Base-by-base conservation (phyloP, 2,113 vertebrate species). In the Trichomycterus rosablanca region DNA sequence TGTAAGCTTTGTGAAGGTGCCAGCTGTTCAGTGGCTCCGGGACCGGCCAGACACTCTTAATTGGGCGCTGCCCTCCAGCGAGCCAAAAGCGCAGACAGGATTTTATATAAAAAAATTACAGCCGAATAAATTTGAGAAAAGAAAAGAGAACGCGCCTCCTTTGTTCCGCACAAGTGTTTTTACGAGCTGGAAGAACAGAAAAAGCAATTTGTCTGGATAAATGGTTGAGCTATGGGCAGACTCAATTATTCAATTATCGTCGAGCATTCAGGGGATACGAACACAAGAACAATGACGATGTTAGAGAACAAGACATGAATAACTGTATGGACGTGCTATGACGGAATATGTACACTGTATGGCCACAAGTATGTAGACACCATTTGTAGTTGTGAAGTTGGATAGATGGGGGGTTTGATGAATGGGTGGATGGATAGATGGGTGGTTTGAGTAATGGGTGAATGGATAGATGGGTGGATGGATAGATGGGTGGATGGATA, bases 1-100 rank as follows among this genome's bases (percentile, higher is more conserved):
- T 91, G 92, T 93, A 91, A 95, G 90, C 78, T 84, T 93, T 92
- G 89, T 93, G 86, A 81, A 80, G 68, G 70, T 86, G 93, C 93
- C 94, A 97, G 89, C 78, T 80, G 87, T 86, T 89, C 88, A 89
- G 87, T 88, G 86, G 89, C 86, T 83, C 78, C 80, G 80, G 78
- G 86, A 84, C 77, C 74, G 79, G 85, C 89, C 88, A 91, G 87
- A 84, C 81, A 89, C 73, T 87, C 91, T 88, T 90, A 90, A 91
- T 88, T 81, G 84, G 77, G 67, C 50, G 68, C 78, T 78, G 82
- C 73, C 72, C 76, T 18, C 44, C 73, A 79, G 76, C 73, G 53
- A 74, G 60, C 82, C 80, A 78, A 80, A 79, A 78, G 77, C 53
- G 50, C 79, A 78, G 71, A 73, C 64, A 54, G 71, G 78, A 80